phyloP scores from a whole-genome alignment of 2,888 invertebrate species.

The Eupithecia subfuscata region DNA sequence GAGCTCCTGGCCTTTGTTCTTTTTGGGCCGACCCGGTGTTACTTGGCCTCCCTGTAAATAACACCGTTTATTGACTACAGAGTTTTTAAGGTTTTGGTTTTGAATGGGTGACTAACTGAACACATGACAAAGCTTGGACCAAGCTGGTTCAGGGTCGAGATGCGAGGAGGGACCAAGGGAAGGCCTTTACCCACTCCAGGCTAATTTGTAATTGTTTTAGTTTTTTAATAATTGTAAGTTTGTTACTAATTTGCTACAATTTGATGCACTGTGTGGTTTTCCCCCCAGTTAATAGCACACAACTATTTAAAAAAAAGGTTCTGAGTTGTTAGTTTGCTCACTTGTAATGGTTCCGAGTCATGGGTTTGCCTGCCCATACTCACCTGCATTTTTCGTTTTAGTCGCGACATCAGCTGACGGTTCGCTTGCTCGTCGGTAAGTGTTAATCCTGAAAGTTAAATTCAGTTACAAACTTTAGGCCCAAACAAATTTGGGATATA shows the following conservation, averaged over 20 bases:
- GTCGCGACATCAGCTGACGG: slow-evolving; percentile 74
- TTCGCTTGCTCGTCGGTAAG: slow-evolving; percentile 66
- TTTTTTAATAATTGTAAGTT: neutral
- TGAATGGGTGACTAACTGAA: neutral
- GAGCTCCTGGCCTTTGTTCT: slow-evolving; percentile 70
- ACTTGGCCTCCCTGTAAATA: slow-evolving; percentile 63
- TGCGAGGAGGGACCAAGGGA: neutral
- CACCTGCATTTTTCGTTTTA: slow-evolving; percentile 80
- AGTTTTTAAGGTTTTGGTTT: neutral
- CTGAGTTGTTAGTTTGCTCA: slow-evolving; percentile 19
- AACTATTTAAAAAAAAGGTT: neutral
- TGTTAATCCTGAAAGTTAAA: slow-evolving; percentile 53
- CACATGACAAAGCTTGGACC: neutral
- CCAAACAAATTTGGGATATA: slow-evolving; percentile 29
- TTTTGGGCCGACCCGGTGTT: slow-evolving; percentile 76
- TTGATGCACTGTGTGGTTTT: neutral
- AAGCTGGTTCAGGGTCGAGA: neutral
- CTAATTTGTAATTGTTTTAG: neutral
- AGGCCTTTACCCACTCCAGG: neutral
- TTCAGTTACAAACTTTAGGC: neutral
- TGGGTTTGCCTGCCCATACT: slow-evolving; percentile 35
- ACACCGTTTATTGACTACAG: neutral
- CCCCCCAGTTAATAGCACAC: neutral
- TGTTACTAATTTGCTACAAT: neutral
- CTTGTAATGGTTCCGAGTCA: slow-evolving; percentile 30